Evolutionary conservation across 30 jellyfish, hydroid and myxozoan genomes (phyloP), one percentile per base, ranked within the genome.

Genomic region (Hydractinia echinata): DNA sequence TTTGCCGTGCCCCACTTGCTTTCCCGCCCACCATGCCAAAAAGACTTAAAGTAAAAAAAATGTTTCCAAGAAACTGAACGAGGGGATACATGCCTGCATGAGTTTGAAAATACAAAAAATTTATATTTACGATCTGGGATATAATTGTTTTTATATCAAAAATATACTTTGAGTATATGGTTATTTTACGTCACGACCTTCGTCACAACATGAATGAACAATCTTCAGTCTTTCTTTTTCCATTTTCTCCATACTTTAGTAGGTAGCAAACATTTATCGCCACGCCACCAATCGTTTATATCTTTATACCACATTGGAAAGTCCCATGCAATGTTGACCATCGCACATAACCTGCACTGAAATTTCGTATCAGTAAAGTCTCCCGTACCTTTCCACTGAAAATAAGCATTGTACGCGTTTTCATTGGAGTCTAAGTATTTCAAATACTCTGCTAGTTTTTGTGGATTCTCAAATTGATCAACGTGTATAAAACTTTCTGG

Each of bases 401-500:
- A 71, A 52, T 9, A 71, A 20, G 10, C 39, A 60, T 52, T 11
- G 52, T 71, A 71, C 81, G 9, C 51, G 8, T 9, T 20, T 9
- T 9, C 67, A 71, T 71, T 15, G 4, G 13, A 19, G 51, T 15
- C 61, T 8, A 71, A 60, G 7, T 71, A 8, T 20, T 9, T 7
- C 51, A 71, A 71, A 52, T 71, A 71, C 8, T 50, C 61, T 71
- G 81, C 81, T 71, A 71, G 52, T 8, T 54, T 20, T 50, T 71
- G 44, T 6, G 67, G 67, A 71, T 9, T 20, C 39, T 8, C 14
- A 50, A 19, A 71, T 30, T 71, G 44, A 15, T 71, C 81, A 19
- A 71, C 81, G 52, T 71, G 81, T n/a, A 71, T 71, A 52, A 71
- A 71, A 71, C 81, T 71, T 20, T 10, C 13, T 71, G 68, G 30